Evolutionary conservation across 2,888 invertebrate species (phyloP), one percentile per base, ranked within the genome.

Genomic region (Brenthis ino): DNA sequence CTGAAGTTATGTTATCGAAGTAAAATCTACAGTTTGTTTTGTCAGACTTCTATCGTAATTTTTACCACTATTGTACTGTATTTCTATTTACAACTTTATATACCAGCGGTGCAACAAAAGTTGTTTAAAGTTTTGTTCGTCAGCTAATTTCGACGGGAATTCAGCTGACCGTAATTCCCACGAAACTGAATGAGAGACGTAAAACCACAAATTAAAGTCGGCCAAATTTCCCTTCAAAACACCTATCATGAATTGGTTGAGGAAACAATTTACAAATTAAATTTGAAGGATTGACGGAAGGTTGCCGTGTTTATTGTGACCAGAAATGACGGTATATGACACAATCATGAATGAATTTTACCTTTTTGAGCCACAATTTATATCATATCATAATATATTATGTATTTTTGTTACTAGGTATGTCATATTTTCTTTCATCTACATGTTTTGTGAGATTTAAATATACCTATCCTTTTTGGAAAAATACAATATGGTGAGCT

Each of bases 171-270:
- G 72, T 77, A 74, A 78, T 77, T 76, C 71, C 65, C 67, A 66
- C 65, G 67, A 73, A 81, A 78, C 77, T 74, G 66, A 76, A 76
- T 76, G 79, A 82, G 68, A 75, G 79, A 77, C 56, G 69, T 78
- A 79, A 78, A 77, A 76, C 83, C 83, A 76, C 81, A 80, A 73
- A 79, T 79, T 79, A 77, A 76, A 82, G 80, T 79, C 74, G 77
- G 66, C 74, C 71, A 73, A 77, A 81, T 79, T 80, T 77, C 71
- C 70, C 77, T 77, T 75, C 70, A 70, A 77, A 79, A 80, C 76
- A 77, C 76, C 76, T 75, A 77, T 72, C 72, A 68, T 65, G 68
- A 75, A 76, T 78, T 78, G 79, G 75, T 81, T 76, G 72, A 69
- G 74, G 71, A 76, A 77, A 77, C 73, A 79, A 77, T 78, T 77